Evolutionary conservation across 2,797 vertebrate species (phyloP), one percentile per base, ranked within the genome.

Genomic region (Pipistrellus pygmaeus): DNA sequence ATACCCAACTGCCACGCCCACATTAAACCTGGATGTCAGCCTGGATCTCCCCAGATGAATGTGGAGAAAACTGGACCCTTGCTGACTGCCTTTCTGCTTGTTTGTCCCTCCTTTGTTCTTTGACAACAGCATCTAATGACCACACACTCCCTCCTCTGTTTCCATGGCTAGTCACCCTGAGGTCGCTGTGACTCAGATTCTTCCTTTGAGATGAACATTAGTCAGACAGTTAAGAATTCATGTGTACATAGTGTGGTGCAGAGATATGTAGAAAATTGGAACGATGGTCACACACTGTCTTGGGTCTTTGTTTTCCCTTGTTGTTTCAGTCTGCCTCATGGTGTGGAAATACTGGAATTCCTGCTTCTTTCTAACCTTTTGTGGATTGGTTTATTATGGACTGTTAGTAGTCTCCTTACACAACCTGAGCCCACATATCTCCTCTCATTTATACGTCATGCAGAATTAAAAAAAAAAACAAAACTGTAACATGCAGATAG

Each of bases 81-180:
- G 41, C 21, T 77, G 68, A 35, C 25, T 51, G 10, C 35, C 1
- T 46, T 35, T 69, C 62, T 86, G 57, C n/a, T 12, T 17, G n/a
- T 53, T 17, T 51, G n/a, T 48, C 15, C 12, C 27, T 85, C 27
- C 38, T 92, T 89, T 95, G 62, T 91, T 94, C 53, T 95, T 91
- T 88, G 30, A 84, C 73, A 87, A 68, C 9, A 86, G 41, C 69
- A 85, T 66, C 92, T 85, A 96, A 93, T 91, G 69, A 94, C n/a
- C 32, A 73, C 21, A 72, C 7, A 71, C 20, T 85, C 13, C 38
- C 35, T 91, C 53, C 41, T 90, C 55, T 85, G 72, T 95, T 92
- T 87, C 76, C 68, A 84, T 75, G 48, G 75, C 66, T 83, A 35
- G 66, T 82, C 92, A 93, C 73, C 57, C 66, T 30, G 44, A 84